phyloP scores from a whole-genome alignment of 2,797 vertebrate species.

The Tachyglossus aculeatus region DNA sequence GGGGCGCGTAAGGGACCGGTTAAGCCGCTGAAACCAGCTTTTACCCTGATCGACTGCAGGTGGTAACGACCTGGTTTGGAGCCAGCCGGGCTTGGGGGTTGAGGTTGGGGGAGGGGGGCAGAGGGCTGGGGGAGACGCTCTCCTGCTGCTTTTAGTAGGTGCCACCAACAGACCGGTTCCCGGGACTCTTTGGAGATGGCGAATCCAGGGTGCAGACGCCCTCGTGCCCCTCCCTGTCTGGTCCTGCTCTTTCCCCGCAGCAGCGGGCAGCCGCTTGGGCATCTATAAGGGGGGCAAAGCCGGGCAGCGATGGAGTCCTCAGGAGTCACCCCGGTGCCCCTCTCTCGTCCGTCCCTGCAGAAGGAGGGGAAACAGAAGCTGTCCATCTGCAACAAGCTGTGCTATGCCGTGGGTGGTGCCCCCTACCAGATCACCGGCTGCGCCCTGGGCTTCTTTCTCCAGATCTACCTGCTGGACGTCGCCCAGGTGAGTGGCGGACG shows the following conservation, averaged over 20 bases:
- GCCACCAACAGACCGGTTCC: background rate
- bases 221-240: background rate
- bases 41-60: background rate
- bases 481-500: slow-evolving; percentile 87
- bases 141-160: background rate
- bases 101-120: background rate
- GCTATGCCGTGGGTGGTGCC: slow-evolving; percentile 92
- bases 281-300: background rate
- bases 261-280: slow-evolving; percentile 1
- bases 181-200: background rate
- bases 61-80: background rate
- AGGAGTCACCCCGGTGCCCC: slow-evolving; percentile 5
- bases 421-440: slow-evolving; percentile 97
- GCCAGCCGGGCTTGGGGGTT: background rate
- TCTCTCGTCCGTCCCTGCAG: slow-evolving; percentile 23
- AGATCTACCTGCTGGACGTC: slow-evolving; percentile 94
- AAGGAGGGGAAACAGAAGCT: slow-evolving; percentile 76
- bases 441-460: slow-evolving; percentile 94
- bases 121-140: background rate
- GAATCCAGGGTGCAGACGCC: background rate
- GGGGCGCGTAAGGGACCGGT: slow-evolving; percentile 33
- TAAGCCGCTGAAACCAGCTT: slow-evolving; percentile 4
- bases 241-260: background rate
- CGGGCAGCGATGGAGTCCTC: background rate
- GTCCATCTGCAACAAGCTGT: slow-evolving; percentile 90